These are phyloP conservation scores for Lycodopsis pacificus DNA, from an alignment of 2,797 vertebrate genomes.

Conservation along the genomic window DNA sequence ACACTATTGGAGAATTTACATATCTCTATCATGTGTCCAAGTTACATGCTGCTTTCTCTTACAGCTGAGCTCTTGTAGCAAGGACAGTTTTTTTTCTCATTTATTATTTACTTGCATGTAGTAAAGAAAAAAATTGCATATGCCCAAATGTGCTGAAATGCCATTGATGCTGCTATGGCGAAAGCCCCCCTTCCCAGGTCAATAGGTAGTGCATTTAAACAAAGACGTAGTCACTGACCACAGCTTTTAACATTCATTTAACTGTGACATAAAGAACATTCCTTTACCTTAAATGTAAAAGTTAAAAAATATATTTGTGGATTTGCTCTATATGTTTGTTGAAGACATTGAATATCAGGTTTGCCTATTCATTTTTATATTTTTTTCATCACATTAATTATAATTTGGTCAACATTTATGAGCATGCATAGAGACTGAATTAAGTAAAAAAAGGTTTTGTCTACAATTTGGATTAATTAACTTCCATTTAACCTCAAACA, in stretches of 20 bases:
- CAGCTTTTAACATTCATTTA: background rate
- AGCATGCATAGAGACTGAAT: background rate
- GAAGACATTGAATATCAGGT: background rate
- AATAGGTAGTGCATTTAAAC: slow-evolving; percentile 55
- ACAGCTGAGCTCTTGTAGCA: background rate
- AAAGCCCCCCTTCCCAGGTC: background rate
- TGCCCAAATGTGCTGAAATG: slow-evolving; percentile 18
- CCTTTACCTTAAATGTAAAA: slow-evolving; percentile 59
- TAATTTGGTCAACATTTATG: background rate
- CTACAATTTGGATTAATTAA: background rate
- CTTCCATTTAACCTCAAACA: slow-evolving; percentile 13
- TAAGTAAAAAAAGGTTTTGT: background rate
- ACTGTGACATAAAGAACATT: slow-evolving; percentile 29
- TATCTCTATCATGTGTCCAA: background rate
- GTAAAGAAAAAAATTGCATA: background rate
- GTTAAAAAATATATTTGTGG: background rate
- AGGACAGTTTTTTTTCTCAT: background rate
- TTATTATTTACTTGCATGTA: background rate
- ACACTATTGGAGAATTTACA: slow-evolving; percentile 2
- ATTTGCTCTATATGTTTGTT: background rate
- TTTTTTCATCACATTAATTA: background rate
- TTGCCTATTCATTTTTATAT: background rate
- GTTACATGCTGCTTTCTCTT: slow-evolving; percentile 1
- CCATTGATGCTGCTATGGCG: background rate
- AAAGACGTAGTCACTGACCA: slow-evolving; percentile 15